Conservation (phyloP, 2,888 invertebrate genomes). For the Nowickia ferox region DNA sequence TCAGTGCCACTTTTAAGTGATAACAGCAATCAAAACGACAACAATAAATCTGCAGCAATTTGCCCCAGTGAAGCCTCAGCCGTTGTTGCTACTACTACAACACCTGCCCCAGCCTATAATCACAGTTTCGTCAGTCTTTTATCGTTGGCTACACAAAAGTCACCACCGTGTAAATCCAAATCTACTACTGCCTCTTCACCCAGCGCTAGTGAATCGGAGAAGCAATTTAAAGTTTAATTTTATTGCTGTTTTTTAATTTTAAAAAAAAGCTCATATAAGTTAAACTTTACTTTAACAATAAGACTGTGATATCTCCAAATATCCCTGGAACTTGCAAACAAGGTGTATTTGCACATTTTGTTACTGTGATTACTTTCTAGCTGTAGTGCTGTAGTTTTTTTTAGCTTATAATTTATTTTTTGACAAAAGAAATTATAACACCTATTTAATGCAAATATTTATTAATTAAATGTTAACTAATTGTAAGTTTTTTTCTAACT, state of each 20-base stretch:
- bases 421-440: neutral
- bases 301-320: constrained; percentile 68
- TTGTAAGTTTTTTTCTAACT: constrained; percentile 62
- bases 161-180: constrained; percentile 46
- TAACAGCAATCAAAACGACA: constrained; percentile 63
- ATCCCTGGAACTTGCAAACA: constrained; percentile 3
- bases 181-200: constrained; percentile 1
- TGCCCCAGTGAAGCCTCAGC: constrained; percentile 57
- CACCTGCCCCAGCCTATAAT: constrained; percentile 31
- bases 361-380: constrained; percentile 67
- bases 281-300: constrained; percentile 20
- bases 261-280: constrained; percentile 1
- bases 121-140: constrained; percentile 61
- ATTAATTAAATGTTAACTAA: constrained; percentile 65
- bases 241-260: neutral
- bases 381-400: constrained; percentile 25
- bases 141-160: constrained; percentile 35
- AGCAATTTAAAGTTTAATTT: constrained; percentile 54
- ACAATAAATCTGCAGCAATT: constrained; percentile 62
- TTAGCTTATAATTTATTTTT: constrained; percentile 32
- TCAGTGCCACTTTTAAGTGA: constrained; percentile 61
- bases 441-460: constrained; percentile 31
- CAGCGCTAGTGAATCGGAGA: constrained; percentile 10
- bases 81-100: neutral
- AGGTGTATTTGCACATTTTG: constrained; percentile 36